Evolutionary conservation across 2,888 invertebrate genomes (phyloP), one percentile per base, ranked within the genome.

Genomic region (Rhodophaea formosa): DNA sequence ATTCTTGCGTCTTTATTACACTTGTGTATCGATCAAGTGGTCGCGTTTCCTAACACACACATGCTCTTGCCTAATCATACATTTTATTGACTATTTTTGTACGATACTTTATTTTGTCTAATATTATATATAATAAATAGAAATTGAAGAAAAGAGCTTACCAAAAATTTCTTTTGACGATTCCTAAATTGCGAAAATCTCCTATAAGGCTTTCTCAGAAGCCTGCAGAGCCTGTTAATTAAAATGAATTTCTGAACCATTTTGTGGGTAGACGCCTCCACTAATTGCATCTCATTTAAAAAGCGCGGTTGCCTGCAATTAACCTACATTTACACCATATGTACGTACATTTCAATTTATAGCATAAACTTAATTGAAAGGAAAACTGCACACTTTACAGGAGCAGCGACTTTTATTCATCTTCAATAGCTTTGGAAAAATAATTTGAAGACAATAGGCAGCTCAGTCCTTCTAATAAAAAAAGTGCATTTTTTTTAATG

Each of bases 241-340:
- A 80, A 72, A 74, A 75, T 68, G 69, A 71, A 75, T 75, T 75
- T 68, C 70, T 70, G 69, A 69, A 64, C 72, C 73, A 70, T 74
- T 77, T 74, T 62, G 70, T 66, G 70, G 75, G 64, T 73, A 69
- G 69, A 67, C 64, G 74, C 71, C 75, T 77, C 65, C 71, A 72
- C 79, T 84, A 84, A 84, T 84, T 84, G 83, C 83, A 72, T 72
- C 80, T 81, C 81, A 80, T 83, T 82, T 78, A 77, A 82, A 81
- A 82, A 79, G 70, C 64, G 69, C 62, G 74, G 60, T 69, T 70
- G 70, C 72, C 71, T 58, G 75, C 83, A 82, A 82, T 84, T 83
- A 83, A 82, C 81, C 84, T 66, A 80, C 72, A 72, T 69, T 72
- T 61, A 57, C 66, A 35, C 62, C 60, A 54, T 12, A 52, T 53